These are phyloP conservation scores for Pteropus rufus DNA, from an alignment of 2,797 vertebrate species.

Conservation along the genomic window DNA sequence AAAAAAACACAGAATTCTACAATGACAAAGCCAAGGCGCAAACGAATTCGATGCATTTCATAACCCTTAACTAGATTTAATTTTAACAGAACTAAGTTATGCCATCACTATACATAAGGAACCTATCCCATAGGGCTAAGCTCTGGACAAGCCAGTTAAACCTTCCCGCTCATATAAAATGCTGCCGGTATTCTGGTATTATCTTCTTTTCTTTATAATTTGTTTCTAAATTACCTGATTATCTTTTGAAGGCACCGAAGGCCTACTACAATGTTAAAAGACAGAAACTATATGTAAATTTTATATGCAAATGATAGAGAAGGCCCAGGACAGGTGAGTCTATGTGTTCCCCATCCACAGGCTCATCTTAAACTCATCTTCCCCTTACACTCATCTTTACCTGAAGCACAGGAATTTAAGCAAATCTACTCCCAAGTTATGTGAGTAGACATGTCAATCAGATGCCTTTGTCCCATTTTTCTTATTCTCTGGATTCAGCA, in stretches of 20 bases:
- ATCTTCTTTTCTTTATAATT: neutral
- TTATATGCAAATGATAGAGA: neutral
- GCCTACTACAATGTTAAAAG: neutral
- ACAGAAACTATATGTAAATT: neutral
- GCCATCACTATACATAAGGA: neutral
- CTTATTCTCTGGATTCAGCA: neutral
- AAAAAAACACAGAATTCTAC: neutral
- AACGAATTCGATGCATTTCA: neutral
- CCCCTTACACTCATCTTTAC: neutral
- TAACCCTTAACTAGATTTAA: neutral
- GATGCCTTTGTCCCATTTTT: neutral
- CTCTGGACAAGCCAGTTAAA: neutral
- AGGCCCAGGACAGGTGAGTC: neutral
- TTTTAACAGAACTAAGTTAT: neutral
- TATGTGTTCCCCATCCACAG: rapidly evolving
- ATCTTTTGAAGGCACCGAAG: neutral
- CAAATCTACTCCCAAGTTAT: neutral
- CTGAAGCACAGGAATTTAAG: neutral
- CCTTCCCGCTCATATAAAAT: neutral
- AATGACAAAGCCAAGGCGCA: neutral
- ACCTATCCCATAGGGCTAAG: no score
- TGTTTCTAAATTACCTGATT: neutral
- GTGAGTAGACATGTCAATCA: no score
- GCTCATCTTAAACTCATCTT: neutral
- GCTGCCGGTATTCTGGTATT: no score